A percentile compares a stretch with the other conserved stretches of the same genome.
Evolutionary conservation across 2,888 invertebrate genomes (phyloP).

Genomic region (Idaea straminata): DNA sequence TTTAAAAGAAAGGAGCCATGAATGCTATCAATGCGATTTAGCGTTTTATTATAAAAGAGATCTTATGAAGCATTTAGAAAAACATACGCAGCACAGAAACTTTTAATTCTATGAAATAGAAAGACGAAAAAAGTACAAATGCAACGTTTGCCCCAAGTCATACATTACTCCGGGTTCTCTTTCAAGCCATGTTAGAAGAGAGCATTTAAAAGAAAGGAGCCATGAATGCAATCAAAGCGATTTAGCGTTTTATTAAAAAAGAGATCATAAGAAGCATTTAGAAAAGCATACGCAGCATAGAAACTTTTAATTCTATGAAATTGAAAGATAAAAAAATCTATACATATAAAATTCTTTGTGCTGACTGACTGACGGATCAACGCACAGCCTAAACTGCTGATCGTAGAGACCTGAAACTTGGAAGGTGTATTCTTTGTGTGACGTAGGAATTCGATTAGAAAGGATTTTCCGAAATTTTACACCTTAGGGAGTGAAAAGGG

Average conservation of each 20-base stretch:
- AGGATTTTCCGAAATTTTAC: no score
- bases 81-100: conserved; percentile 74
- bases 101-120: neutral
- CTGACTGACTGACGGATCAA: no score
- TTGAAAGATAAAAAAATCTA: conserved; percentile 23
- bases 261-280: conserved; percentile 79
- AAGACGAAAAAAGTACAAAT: conserved; percentile 51
- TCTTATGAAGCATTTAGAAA: conserved; percentile 79
- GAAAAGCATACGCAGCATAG: conserved; percentile 77
- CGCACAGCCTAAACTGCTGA: no score
- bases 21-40: conserved; percentile 74
- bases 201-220: conserved; percentile 69
- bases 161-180: conserved; percentile 71
- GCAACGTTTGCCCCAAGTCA: conserved; percentile 69
- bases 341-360: no score
- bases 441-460: no score
- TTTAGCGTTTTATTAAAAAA: conserved; percentile 75
- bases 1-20: conserved; percentile 69
- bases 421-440: no score
- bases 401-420: no score
- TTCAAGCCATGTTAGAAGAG: conserved; percentile 67
- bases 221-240: conserved; percentile 77
- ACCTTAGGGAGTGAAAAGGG: no score
- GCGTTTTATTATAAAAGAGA: conserved; percentile 78
- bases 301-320: conserved; percentile 24